These are phyloP conservation scores for Telenomus remus DNA, from an alignment of 1,140 invertebrate genomes.

Conservation along the genomic window DNA sequence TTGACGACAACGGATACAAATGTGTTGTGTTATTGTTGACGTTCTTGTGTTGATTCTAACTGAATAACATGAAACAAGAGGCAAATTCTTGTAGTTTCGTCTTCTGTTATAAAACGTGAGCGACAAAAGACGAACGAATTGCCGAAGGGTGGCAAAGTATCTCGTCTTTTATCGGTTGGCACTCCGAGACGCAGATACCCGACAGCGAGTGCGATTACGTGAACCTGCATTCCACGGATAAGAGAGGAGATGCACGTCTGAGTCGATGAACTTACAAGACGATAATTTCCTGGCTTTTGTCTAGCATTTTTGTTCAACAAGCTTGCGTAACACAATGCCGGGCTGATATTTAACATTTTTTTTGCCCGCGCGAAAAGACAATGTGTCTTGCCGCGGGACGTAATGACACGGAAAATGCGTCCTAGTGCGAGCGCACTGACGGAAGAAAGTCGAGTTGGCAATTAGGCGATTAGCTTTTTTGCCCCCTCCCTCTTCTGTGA, in stretches of 20 bases:
- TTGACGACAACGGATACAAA: too few species aligned
- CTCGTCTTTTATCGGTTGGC: slow-evolving; percentile 29
- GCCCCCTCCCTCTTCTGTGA: too few species aligned
- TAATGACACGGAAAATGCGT: slow-evolving; percentile 39
- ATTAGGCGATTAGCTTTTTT: slow-evolving; percentile 33
- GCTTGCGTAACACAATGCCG: slow-evolving; percentile 25
- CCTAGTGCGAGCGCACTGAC: slow-evolving; percentile 2
- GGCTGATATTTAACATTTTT: slow-evolving; percentile 43
- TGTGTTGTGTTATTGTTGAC: too few species aligned
- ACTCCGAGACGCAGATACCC: slow-evolving; percentile 40
- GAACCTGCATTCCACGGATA: slow-evolving; percentile 55
- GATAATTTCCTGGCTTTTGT: slow-evolving; percentile 54
- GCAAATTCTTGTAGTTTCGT: neutral
- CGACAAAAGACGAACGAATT: slow-evolving; percentile 41
- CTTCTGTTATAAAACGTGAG: slow-evolving; percentile 5
- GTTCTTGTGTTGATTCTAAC: too few species aligned
- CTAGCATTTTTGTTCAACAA: slow-evolving; percentile 40
- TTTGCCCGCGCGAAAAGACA: slow-evolving; percentile 28
- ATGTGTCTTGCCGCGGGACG: slow-evolving; percentile 22
- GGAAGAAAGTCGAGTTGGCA: slow-evolving; percentile 35
- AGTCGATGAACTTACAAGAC: slow-evolving; percentile 49
- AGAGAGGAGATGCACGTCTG: slow-evolving; percentile 37
- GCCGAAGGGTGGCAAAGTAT: slow-evolving; percentile 16
- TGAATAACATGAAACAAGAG: too few species aligned
- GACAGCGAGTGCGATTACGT: slow-evolving; percentile 51